phyloP scores from a whole-genome alignment of 2,113 vertebrate species.

The Pseudopodoces humilis region DNA sequence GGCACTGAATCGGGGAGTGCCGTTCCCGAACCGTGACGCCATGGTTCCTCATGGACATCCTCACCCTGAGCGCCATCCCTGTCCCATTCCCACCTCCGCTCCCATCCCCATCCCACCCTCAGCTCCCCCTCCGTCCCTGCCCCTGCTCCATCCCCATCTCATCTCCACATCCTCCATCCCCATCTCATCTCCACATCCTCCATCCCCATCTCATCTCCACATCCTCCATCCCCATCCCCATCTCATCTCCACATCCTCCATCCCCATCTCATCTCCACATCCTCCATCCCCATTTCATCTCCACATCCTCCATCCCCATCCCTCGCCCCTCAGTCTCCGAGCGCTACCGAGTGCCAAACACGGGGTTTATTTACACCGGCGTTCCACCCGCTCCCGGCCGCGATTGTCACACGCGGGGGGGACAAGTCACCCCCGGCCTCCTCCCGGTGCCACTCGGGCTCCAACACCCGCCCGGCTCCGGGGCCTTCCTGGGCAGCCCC shows the following conservation, averaged over 20 bases:
- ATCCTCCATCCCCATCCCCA: not conserved
- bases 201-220: not conserved
- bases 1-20: not conserved
- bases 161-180: not conserved
- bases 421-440: not conserved
- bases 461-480: fast-evolving
- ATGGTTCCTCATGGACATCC: no score
- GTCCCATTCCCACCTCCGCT: not conserved
- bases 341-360: slow-evolving; percentile 50
- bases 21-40: not conserved
- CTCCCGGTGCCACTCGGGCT: not conserved
- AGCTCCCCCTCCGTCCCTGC: not conserved
- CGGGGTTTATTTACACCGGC: slow-evolving; percentile 68
- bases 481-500: not conserved
- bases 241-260: not conserved
- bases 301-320: not conserved
- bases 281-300: not conserved
- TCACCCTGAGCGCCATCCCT: not conserved
- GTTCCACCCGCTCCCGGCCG: not conserved
- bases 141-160: not conserved
- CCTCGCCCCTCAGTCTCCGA: not conserved
- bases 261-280: not conserved
- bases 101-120: not conserved
- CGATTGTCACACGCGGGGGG: not conserved
- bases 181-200: no score